Evolutionary conservation across 2,888 invertebrate species (phyloP), one percentile per base, ranked within the genome.

Genomic region (Helleia helle): DNA sequence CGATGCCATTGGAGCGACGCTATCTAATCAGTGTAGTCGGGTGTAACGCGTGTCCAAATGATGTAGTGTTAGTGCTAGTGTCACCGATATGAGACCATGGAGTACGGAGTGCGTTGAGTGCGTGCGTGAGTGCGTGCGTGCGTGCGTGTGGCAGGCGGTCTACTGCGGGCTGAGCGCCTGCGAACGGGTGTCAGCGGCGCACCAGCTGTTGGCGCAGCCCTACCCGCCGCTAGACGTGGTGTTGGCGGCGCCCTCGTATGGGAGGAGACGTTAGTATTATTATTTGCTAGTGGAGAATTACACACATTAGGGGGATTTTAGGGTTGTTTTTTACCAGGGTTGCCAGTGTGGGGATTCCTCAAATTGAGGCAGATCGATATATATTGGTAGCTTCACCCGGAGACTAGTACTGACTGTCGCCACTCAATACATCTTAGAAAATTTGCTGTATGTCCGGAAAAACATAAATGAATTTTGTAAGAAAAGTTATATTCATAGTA

Each of bases 151-250:
- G 66, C 65, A 63, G 48, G 58, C 71, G 18, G 50, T 74, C 36
- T 66, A 69, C 44, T 83, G 80, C 43, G 72, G 74, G 1, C 40
- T 72, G 38, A 56, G 55, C 31, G 63, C 65, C 2, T 83, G 83
- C 39, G 67, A 68, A 48, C 58, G 55, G 38, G 46, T 74, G 30
- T 68, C 71, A 1, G 61, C 56, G 5, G 73, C 65, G 0, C 68
- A 76, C 6, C 62, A 63, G 17, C 38, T 74, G 14, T 46, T 77
- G 50, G 59, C 71, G 12, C 69, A 64, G 43, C 75, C 79, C 4
- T 80, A 73, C 44, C 80, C 81, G 2, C 60, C 55, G 28, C 47
- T 77, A 44, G 81, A 81, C 41, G 80, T 75, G 41, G 62, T 81
- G 36, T 55, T 77, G 28, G 59, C 72, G 3, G 83, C 75, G 2